These are phyloP conservation scores for Cantharis nigra DNA, from an alignment of 2,888 invertebrate species.

Conservation along the genomic window DNA sequence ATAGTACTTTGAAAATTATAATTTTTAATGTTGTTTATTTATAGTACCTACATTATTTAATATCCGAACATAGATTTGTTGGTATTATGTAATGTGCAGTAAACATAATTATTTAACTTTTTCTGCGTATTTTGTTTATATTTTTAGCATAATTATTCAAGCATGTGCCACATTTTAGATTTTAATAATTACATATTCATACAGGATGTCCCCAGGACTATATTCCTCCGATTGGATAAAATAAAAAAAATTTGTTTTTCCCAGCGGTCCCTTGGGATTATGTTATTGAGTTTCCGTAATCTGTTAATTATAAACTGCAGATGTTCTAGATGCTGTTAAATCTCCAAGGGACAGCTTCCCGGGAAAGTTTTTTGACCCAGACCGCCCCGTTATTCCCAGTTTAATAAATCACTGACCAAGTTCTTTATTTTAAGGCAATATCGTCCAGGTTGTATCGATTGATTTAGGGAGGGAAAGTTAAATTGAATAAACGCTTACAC, in stretches of 20 bases:
- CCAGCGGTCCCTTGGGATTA: neutral
- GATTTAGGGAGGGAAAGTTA: neutral
- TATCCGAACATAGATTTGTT: neutral
- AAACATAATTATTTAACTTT: neutral
- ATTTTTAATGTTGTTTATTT: neutral
- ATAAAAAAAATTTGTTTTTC: neutral
- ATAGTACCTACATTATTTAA: neutral
- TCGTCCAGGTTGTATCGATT: neutral
- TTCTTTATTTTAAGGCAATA: neutral
- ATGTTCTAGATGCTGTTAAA: neutral
- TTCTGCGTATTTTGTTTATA: neutral
- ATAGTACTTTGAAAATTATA: neutral
- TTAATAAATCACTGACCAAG: neutral
- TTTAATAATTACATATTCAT: neutral
- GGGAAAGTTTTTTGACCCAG: neutral
- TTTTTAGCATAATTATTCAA: neutral
- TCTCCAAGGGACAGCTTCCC: neutral
- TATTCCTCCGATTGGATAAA: too few relatives aligned
- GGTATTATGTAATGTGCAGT: neutral
- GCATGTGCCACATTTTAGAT: neutral
- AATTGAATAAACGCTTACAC: constrained; percentile 6
- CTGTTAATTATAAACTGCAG: neutral
- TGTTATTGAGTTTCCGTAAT: neutral
- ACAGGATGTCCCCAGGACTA: too few relatives aligned
- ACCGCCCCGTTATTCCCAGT: neutral